phyloP scores from a whole-genome alignment of 2,113 vertebrate species.

The Reinhardtius hippoglossoides region DNA sequence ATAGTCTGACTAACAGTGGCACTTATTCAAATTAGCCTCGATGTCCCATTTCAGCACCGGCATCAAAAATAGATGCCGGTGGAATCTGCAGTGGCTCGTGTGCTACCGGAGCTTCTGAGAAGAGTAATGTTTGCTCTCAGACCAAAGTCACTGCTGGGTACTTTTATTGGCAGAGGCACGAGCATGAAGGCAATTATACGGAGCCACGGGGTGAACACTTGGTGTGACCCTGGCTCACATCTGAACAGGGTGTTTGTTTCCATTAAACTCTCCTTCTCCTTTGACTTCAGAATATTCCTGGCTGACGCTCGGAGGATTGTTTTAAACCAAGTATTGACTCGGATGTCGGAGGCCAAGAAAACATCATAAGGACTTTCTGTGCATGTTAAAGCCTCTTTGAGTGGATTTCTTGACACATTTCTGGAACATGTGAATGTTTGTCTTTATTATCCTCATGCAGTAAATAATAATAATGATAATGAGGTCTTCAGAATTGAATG shows the following conservation, averaged over 20 bases:
- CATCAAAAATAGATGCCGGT: constrained; percentile 43
- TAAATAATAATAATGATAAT: too few species aligned
- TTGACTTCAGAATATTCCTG: constrained; percentile 21
- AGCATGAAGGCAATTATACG: constrained; percentile 69
- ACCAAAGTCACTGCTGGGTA: constrained; percentile 53
- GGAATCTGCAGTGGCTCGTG: constrained; percentile 17
- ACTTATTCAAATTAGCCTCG: constrained; percentile 60
- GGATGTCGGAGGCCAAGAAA: background rate
- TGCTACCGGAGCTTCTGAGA: constrained; percentile 27
- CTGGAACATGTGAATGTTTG: too few species aligned
- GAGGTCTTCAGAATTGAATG: too few species aligned
- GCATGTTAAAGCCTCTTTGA: background rate
- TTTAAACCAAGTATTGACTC: constrained; percentile 14
- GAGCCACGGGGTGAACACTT: constrained; percentile 47
- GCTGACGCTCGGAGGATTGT: background rate
- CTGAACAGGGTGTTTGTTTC: constrained; percentile 64
- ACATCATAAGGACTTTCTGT: too few species aligned
- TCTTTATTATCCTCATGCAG: too few species aligned
- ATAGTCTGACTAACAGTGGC: constrained; percentile 61
- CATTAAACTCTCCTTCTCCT: constrained; percentile 44
- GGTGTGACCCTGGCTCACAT: constrained; percentile 51
- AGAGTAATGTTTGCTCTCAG: constrained; percentile 37
- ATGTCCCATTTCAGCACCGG: constrained; percentile 43
- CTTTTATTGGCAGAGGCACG: constrained; percentile 54
- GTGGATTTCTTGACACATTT: too few species aligned